Percentiles rank a stretch among this genome's conserved stretches.
These are phyloP conservation scores for Lasioglossum figueresi DNA, from an alignment of 2,888 invertebrate species.

Conservation along the genomic window DNA sequence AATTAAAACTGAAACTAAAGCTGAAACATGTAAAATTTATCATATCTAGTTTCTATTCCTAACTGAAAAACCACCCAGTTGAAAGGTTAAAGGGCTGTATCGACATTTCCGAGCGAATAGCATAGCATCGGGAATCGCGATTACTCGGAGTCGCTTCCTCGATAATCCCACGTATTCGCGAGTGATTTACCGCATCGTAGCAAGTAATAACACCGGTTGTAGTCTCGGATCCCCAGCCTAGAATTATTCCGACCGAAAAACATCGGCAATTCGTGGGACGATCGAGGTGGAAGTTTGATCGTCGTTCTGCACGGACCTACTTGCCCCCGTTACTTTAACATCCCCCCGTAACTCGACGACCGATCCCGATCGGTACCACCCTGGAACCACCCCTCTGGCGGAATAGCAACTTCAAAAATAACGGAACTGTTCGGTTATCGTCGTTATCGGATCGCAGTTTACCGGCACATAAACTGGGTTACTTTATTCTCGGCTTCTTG, in stretches of 20 bases:
- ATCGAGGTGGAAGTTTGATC: constrained; percentile 31
- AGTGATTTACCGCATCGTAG: constrained; percentile 25
- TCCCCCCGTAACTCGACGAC: not conserved
- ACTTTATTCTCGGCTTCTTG: constrained; percentile 57
- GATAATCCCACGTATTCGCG: constrained; percentile 1
- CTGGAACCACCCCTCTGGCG: not conserved
- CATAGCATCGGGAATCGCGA: not conserved
- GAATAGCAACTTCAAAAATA: constrained; percentile 49
- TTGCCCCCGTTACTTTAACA: constrained; percentile 1
- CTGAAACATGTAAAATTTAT: not conserved
- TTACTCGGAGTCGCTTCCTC: not conserved
- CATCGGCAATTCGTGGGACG: not conserved
- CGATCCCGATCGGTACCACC: constrained; percentile 36
- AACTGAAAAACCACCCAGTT: not conserved
- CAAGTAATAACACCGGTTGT: constrained; percentile 30
- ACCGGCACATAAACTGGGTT: constrained; percentile 59
- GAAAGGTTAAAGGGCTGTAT: not conserved
- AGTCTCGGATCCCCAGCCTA: not conserved
- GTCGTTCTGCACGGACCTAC: constrained; percentile 13
- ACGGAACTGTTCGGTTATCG: constrained; percentile 43
- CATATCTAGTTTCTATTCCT: not conserved
- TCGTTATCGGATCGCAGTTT: constrained; percentile 63
- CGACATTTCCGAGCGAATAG: not conserved
- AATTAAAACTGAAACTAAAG: too few species aligned
- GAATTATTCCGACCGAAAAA: constrained; percentile 4